Base-by-base conservation (phyloP, 2,888 invertebrate genomes). In the Pristionchus maxplancki region DNA sequence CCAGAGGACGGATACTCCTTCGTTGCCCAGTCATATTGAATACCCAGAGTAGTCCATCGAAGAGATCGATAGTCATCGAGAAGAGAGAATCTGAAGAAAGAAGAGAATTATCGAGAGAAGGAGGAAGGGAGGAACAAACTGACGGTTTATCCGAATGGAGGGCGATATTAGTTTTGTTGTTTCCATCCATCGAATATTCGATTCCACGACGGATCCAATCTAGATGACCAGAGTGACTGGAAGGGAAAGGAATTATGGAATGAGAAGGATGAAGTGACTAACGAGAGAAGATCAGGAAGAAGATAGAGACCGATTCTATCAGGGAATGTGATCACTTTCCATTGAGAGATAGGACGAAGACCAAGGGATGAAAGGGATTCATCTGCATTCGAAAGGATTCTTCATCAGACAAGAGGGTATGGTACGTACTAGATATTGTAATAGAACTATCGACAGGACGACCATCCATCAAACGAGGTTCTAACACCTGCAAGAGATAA, bases 1-100 rank as follows among this genome's bases (percentile, higher is more conserved):
- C 92, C 90, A 13, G 89, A 48, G 5, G 90, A 87, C 11, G 91
- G 92, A 91, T 95, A 95, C 95, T 97, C 96, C 96, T 99, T 99
- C 88, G 97, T 97, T 93, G 98, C 97, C 99, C 99, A 99, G 95
- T 99, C 97, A 95, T 99, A 98, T 95, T 99, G 99, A 95, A 98
- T 98, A 24, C 99, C 99, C 58, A 99, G 95, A 0, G 99, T 99
- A 1, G 97, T 96, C 99, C 99, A 99, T 93, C 99, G 96, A 92
- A 99, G 95, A 93, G 96, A 96, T n/a, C 74, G 71, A 44, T 37
- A 64, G n/a, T 62, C 62, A 40, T 34, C 34, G 8, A 3, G 40
- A 17, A 85, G 44, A 15, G 62, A 95, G 15, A 87, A 74, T 13
- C 87, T 87, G 50, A 74, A 87, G 20, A 53, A 84, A 84, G 40